A percentile compares a stretch with the other conserved stretches of the same genome.
phyloP scores from a whole-genome alignment of 2,113 vertebrate genomes.

The Tonatia bakeri region DNA sequence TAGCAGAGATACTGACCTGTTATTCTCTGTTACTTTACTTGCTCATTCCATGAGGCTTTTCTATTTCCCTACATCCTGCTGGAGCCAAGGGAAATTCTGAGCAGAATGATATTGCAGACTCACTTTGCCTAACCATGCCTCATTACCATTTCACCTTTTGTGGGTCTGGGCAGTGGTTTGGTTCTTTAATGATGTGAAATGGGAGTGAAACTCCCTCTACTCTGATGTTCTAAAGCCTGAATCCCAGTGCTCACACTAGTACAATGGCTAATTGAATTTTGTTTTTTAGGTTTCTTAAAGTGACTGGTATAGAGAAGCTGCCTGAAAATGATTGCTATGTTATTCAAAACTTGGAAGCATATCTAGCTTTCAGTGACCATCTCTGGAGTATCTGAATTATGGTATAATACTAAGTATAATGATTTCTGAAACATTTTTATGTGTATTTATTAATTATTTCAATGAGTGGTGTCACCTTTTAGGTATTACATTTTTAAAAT shows the following conservation, averaged over 20 bases:
- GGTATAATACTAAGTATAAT: not conserved
- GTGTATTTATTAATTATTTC: not conserved
- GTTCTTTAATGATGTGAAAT: not conserved
- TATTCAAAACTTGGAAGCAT: not conserved
- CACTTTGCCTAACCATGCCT: not conserved
- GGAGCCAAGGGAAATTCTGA: fast-evolving
- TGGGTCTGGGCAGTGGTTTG: not conserved
- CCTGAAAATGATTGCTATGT: not conserved
- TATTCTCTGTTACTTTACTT: not conserved
- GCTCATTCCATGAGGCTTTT: not conserved
- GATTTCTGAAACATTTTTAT: not conserved
- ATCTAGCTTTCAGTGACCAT: not conserved
- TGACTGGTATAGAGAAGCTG: not conserved
- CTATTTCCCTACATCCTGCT: not conserved
- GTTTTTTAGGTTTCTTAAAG: not conserved
- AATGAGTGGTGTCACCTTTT: not conserved
- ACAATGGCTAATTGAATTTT: not conserved
- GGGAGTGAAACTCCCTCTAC: not conserved
- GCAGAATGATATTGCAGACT: not conserved
- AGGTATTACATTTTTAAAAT: not conserved
- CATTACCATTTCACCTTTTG: not conserved
- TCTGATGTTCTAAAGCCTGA: not conserved
- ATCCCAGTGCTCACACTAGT: not conserved
- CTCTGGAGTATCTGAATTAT: not conserved
- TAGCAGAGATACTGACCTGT: not conserved